A percentile compares a stretch with the other conserved stretches of the same genome.
Conservation (phyloP, 2,113 vertebrate genomes). For the Hemicordylus capensis region DNA sequence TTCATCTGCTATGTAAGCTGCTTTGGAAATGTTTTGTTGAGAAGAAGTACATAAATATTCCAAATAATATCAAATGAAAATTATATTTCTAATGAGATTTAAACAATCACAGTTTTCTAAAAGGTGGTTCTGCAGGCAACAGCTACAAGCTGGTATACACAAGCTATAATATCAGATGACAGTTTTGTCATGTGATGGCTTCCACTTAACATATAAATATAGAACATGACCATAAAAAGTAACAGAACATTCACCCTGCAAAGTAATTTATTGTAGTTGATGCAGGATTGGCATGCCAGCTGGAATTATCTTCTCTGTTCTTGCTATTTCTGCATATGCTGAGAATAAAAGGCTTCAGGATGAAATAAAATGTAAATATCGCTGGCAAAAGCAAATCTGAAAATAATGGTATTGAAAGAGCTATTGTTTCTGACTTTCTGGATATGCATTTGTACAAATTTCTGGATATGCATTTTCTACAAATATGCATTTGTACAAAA, state of each 20-base stretch:
- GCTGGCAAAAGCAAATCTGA: slow-evolving; percentile 40
- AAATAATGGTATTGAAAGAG: slow-evolving; percentile 43
- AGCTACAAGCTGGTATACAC: slow-evolving; percentile 61
- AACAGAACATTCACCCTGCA: slow-evolving; percentile 82
- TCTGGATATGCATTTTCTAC: too few relatives aligned
- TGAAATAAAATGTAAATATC: slow-evolving; percentile 21
- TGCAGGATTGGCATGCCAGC: slow-evolving; percentile 75
- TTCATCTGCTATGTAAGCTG: too few relatives aligned
- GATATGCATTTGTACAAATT: too few relatives aligned
- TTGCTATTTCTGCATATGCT: slow-evolving; percentile 66
- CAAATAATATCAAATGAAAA: too few relatives aligned
- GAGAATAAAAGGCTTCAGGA: slow-evolving; percentile 52
- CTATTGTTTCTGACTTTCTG: slow-evolving; percentile 17
- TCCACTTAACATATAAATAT: slow-evolving; percentile 89
- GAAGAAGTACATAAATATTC: slow-evolving; percentile 27
- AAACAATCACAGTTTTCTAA: slow-evolving; percentile 23
- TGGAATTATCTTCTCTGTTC: slow-evolving; percentile 76
- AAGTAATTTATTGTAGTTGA: slow-evolving; percentile 80
- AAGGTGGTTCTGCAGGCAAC: slow-evolving; percentile 49
- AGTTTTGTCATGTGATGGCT: slow-evolving; percentile 75
- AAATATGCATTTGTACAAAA: slow-evolving; percentile 47
- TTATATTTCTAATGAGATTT: too few relatives aligned
- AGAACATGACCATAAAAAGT: slow-evolving; percentile 99
- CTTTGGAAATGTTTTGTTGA: too few relatives aligned
- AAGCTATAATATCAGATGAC: slow-evolving; percentile 76